Evolutionary conservation across 2,888 invertebrate genomes (phyloP).

Genomic region (Amphiduros pacificus): DNA sequence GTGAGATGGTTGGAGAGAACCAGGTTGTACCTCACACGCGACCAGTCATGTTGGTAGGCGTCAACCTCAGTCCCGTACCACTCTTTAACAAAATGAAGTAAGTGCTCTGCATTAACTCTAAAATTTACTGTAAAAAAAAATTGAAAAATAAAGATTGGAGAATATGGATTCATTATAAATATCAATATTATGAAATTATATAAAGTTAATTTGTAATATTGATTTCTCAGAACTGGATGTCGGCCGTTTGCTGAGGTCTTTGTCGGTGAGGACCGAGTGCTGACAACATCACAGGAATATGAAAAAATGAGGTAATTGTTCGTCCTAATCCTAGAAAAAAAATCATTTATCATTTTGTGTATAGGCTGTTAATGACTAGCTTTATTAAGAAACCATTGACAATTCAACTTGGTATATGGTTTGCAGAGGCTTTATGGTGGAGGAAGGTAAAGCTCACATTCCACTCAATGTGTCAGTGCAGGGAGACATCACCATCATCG

Average conservation of each 20-base stretch:
- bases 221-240: constrained; percentile 78
- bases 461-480: constrained; percentile 77
- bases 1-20: constrained; percentile 73
- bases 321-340: not conserved
- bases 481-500: constrained; percentile 81
- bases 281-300: constrained; percentile 85
- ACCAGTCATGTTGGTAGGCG: constrained; percentile 77
- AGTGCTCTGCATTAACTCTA: no score
- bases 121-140: no score
- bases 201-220: no score
- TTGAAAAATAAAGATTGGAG: no score
- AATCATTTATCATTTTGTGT: no score
- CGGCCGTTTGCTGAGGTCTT: constrained; percentile 90
- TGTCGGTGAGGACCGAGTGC: constrained; percentile 75
- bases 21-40: constrained; percentile 79
- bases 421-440: constrained; percentile 58
- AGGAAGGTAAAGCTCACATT: constrained; percentile 62
- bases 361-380: no score
- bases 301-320: constrained; percentile 73
- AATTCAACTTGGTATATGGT: no score
- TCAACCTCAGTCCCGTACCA: constrained; percentile 86
- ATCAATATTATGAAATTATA: no score
- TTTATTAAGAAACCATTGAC: no score
- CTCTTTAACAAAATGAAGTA: constrained; percentile 87
- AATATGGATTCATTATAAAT: no score